phyloP scores from a whole-genome alignment of 2,888 invertebrate genomes.

The Drosophila meridionalis region DNA sequence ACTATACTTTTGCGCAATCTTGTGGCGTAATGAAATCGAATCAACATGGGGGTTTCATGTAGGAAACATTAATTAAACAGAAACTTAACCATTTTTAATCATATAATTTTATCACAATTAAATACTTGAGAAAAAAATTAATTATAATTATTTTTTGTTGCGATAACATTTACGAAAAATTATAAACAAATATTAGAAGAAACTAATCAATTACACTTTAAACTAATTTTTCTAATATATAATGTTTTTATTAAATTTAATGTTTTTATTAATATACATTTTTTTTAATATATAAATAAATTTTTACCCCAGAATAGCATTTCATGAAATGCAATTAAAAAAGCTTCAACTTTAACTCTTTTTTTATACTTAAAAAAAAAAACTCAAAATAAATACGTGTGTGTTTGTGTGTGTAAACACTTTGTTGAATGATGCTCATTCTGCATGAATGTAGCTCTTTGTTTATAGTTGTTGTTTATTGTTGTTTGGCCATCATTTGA shows the following conservation, averaged over 20 bases:
- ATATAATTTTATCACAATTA: too few species aligned
- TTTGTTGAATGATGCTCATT: background rate
- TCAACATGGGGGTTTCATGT: too few species aligned
- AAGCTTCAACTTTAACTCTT: background rate
- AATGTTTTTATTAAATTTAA: background rate
- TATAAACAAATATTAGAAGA: background rate
- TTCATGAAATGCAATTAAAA: background rate
- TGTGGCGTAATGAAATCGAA: too few species aligned
- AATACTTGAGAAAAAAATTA: background rate
- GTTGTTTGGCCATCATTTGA: conserved; percentile 39
- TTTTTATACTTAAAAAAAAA: background rate
- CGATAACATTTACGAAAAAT: background rate
- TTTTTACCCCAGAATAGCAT: background rate
- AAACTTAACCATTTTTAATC: too few species aligned
- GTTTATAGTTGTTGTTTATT: conserved; percentile 14
- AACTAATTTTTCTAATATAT: background rate
- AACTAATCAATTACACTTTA: background rate
- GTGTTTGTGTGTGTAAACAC: background rate
- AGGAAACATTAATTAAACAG: too few species aligned
- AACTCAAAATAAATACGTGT: background rate
- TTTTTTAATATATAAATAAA: background rate
- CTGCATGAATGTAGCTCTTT: conserved; percentile 18
- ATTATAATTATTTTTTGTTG: background rate
- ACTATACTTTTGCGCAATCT: background rate
- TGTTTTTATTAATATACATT: too few species aligned